Base-by-base conservation (phyloP, 2,797 vertebrate genomes). In the Chlorospingus flavigularis region DNA sequence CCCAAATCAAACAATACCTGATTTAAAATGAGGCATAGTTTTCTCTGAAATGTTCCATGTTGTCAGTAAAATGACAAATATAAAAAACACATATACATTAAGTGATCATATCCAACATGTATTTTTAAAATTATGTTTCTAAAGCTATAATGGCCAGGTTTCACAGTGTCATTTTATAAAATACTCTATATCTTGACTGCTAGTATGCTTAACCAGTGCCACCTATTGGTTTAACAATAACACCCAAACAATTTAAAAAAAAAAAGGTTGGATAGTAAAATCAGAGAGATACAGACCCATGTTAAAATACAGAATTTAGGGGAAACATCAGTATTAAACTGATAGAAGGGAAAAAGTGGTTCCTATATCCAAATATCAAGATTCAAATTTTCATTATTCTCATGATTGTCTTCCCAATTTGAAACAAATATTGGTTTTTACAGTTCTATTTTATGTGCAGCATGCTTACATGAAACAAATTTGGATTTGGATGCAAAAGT, bases 131-230 rank as follows among this genome's bases (percentile, higher is more conserved):
- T 45, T 26, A 11, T 54, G 21, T 23, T 79, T 87, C 37, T 12
- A 43, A 62, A 77, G 57, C 45, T 83, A 11, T 8, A 31, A 35
- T 68, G 47, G 14, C 20, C 42, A 60, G 15, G 50, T 65, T 86
- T 88, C 66, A 40, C 13, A 14, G 20, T 7, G 42, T 37, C n/a
- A 33, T 45, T 70, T 75, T 87, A 45, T 10, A 75, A 87, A 92
- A 83, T 33, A 63, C 5, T 10, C 47, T 43, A 50, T 6, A 21
- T 51, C 79, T 62, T 86, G 35, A 68, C 15, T 58, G 48, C 60
- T 83, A 74, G 66, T 86, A 43, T 53, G 90, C 81, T 78, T 92
- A 92, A 91, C 90, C 66, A 92, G 85, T 94, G 93, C 96, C 94
- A 96, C 58, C 94, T 96, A 95, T 95, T 90, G 95, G 94, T 55